Base-by-base conservation (phyloP, 2,888 invertebrate genomes). In the Meiosimyza decipiens region DNA sequence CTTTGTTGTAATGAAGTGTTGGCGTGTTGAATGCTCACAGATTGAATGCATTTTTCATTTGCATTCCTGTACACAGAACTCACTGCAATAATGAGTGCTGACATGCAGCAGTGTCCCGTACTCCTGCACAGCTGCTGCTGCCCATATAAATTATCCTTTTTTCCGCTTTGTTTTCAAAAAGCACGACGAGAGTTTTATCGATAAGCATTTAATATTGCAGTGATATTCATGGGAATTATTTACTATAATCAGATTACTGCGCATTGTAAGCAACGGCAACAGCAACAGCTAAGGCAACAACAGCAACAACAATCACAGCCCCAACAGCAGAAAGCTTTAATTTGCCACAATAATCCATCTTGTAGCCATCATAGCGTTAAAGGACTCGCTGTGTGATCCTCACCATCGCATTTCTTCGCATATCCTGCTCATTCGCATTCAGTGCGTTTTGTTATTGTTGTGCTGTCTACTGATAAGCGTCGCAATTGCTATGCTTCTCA, bases 401-500 rank as follows among this genome's bases (percentile, higher is more conserved):
- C 2, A 22, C 6, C 65, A 13, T 50, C n/a, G 18, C 12, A 7
- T 11, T 50, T 13, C 15, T 62, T 47, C 6, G 50, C 16, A 22
- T 16, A 18, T 40, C 15, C 6, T 33, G 62, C 69, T 70, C 62
- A 70, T 71, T 71, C 71, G 71, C 57, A 64, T 71, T 64, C 64
- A 51, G 55, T 59, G 63, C 64, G 71, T 60, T 64, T 22, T 69
- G 70, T 7, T 40, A 40, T 40, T 40, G 40, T 55, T 40, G 28
- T 22, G 69, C 49, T 59, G 70, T 18, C 40, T 52, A 40, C 59
- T 68, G 74, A 74, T 74, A 74, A 74, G 67, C 73, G 68, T 47
- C 63, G 68, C 72, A 74, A 72, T 72, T 72, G 72, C 64, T 67
- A 65, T 71, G 74, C 73, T 68, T 15, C 71, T 73, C 68, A 73